Evolutionary conservation across 2,113 vertebrate genomes (phyloP), one percentile per base, ranked within the genome.

Genomic region (Tragelaphus strepsiceros): DNA sequence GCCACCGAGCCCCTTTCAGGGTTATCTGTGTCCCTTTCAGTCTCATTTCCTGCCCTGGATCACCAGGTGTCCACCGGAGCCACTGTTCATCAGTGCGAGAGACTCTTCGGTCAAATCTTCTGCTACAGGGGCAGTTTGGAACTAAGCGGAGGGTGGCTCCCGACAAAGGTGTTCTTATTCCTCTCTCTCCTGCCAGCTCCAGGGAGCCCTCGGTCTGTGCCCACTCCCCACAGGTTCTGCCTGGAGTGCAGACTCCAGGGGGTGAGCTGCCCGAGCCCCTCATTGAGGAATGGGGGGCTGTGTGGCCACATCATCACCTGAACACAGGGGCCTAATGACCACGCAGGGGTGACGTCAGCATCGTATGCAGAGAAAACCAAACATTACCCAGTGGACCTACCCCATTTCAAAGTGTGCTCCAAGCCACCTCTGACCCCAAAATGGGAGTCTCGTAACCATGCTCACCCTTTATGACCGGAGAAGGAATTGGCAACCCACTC

Each of bases 151-250:
- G 56, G 14, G 16, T 19, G 0, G 26, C 59, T 64, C 28, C n/a
- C 12, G 51, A 22, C 54, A 83, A n/a, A 62, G 30, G 4, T 12
- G 13, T 16, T 21, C 49, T 49, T 9, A 12, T 12, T 19, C 14
- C 74, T 56, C 49, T 17, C 64, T 35, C 77, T 77, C 67, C 32
- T 39, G 43, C n/a, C 77, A 10, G 64, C 13, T 14, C 56, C 6
- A 0, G 12, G 17, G 74, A 32, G 2, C 5, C 39, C 16, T 51
- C 12, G 2, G 1, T 46, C 16, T 71, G 24, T 5, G 24, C 7
- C 39, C 12, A 0, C 84, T 77, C 21, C 21, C 54, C n/a, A 10
- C 2, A 4, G 54, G 22, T 30, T 58, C 92, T 2, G 1, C 54
- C 43, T 32, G 19, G n/a, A 77, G 35, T 9, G 1, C 39, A 89